Base-by-base conservation (phyloP, 2,888 invertebrate genomes). In the Quadroppia sp. region DNA sequence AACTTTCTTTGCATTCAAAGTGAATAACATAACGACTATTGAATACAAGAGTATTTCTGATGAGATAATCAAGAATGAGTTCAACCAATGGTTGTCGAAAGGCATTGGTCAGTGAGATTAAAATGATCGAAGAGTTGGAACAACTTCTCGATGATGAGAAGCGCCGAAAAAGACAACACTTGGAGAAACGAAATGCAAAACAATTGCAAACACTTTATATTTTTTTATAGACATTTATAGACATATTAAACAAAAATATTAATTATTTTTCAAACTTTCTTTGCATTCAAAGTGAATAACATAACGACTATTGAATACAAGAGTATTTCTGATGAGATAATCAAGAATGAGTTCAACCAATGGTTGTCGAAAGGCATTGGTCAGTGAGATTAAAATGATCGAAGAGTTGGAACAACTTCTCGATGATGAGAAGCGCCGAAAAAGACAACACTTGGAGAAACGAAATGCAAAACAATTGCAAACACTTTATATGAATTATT, bases 1-100 rank as follows among this genome's bases (percentile, higher is more conserved):
- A 7, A n/a, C 50, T n/a, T 50, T n/a, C n/a, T n/a, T 13, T 50
- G 11, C 50, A 50, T 6, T 13, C 3, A 59, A 20, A 20, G 20
- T 15, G 7, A 59, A 20, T 59, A 25, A 59, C 59, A 9, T 59
- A 59, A 25, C 25, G 28, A 28, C 25, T 9, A 15, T 59, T 15
- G 25, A 59, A 59, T 59, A 59, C 59, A 25, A 23, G 59, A 59
- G 4, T 25, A 59, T 59, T 59, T 9, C 59, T 23, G 59, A 59
- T 25, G 59, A 59, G 15, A 28, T 59, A 4, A 59, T 59, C 23
- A 59, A 25, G 25, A 25, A 59, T 59, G 59, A 59, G 59, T 59
- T 59, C 25, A 59, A 59, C 15, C 20, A 59, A 4, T 59, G 59
- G 59, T 13, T 59, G 3, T 25, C 59, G 20, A 59, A 20, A 59